Evolutionary conservation across 2,113 vertebrate genomes (phyloP).

Genomic region (Anolis sagrei): DNA sequence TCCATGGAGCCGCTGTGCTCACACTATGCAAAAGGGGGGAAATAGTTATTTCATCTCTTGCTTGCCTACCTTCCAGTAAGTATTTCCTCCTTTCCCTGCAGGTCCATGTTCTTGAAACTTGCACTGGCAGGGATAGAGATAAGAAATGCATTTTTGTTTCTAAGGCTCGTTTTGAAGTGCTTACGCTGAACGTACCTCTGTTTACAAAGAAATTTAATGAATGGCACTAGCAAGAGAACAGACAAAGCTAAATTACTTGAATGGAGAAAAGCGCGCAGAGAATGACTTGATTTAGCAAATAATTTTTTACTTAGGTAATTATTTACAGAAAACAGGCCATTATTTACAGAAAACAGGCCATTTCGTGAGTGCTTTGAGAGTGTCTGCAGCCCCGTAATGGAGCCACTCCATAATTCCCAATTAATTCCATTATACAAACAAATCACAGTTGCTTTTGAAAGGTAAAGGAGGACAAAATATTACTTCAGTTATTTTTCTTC

Average conservation of each 20-base stretch:
- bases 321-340: slow-evolving; percentile 69
- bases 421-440: slow-evolving; percentile 50
- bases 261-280: slow-evolving; percentile 52
- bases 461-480: background rate
- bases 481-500: background rate
- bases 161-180: slow-evolving; percentile 53
- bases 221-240: slow-evolving; percentile 56
- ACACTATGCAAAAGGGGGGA: background rate
- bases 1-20: background rate
- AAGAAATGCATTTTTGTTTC: background rate
- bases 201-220: slow-evolving; percentile 72
- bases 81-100: background rate
- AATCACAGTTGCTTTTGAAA: slow-evolving; percentile 50
- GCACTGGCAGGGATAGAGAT: background rate
- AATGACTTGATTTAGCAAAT: slow-evolving; percentile 76
- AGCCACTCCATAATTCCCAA: slow-evolving; percentile 54
- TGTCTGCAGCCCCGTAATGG: slow-evolving; percentile 43
- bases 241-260: slow-evolving; percentile 53
- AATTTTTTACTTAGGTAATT: slow-evolving; percentile 65
- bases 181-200: slow-evolving; percentile 65
- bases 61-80: background rate
- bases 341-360: slow-evolving; percentile 64
- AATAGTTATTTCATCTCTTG: background rate
- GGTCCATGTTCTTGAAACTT: background rate
- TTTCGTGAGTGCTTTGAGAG: slow-evolving; percentile 4